Base-by-base conservation (phyloP, 2,888 invertebrate genomes). In the Ennomos quercinarius region DNA sequence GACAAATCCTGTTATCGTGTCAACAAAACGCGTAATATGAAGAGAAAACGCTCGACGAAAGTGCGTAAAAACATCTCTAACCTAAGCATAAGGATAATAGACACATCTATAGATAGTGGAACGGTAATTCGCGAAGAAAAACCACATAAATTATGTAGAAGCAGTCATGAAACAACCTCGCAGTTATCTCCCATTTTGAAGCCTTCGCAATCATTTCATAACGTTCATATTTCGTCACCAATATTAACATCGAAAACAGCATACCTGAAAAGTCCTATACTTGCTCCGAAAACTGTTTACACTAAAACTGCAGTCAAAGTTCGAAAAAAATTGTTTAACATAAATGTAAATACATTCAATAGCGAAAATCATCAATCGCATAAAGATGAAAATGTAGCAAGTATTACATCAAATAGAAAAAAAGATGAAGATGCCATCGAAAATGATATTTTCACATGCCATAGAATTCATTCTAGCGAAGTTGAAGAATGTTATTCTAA, bases 11-110 rank as follows among this genome's bases (percentile, higher is more conserved):
- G 39, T 40, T 77, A 69, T 38, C 47, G 61, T 55, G 58, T 61
- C 17, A 71, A 65, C 9, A 75, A 63, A 61, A 62, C 51, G 27
- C 57, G 52, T 45, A 70, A 55, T 39, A 72, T 72, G 11, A 89
- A 88, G 59, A 78, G 87, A 70, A 91, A 89, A 78, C 83, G 85
- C 10, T 87, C 76, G 67, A 78, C 73, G 66, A 89, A 80, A 48
- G 52, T 46, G 0, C 49, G 57, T 0, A 84, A 74, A 39, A 87
- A 87, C 52, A 43, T 78, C 36, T 82, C 85, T 11, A 87, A 86
- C 58, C 76, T 92, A 55, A 76, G 85, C 53, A 71, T 91, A 9
- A 83, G 78, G 2, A 75, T 85, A 40, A 43, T 75, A 36, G 81
- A 87, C 39, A 55, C 67, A 1, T 52, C 63, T 38, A 72, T 64